These are phyloP conservation scores for Hoplodrina blanda DNA, from an alignment of 2,888 invertebrate species.

Conservation along the genomic window DNA sequence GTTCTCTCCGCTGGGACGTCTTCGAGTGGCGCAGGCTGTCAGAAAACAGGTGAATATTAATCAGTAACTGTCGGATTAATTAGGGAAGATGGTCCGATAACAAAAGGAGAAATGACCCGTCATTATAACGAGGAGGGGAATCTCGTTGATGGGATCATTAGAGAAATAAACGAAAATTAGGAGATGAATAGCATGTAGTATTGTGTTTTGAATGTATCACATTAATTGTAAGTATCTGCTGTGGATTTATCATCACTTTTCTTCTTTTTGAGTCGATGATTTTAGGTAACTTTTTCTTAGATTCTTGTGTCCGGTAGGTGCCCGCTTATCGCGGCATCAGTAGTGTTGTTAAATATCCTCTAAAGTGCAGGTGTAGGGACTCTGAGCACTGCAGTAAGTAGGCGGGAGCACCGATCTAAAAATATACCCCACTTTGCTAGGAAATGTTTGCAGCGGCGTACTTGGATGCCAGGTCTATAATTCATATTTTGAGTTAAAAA, in stretches of 20 bases:
- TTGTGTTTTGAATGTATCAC: background rate
- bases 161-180: background rate
- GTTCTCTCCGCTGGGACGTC: slow-evolving; percentile 88
- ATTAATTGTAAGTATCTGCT: background rate
- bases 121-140: background rate
- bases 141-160: slow-evolving; percentile 17
- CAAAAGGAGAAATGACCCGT: slow-evolving; percentile 19
- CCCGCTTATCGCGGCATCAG: no score
- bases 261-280: background rate
- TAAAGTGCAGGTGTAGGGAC: no score
- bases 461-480: no score
- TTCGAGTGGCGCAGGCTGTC: slow-evolving; percentile 89
- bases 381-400: no score
- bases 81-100: slow-evolving; percentile 5
- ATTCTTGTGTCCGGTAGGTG: no score
- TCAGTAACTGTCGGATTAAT: slow-evolving; percentile 39
- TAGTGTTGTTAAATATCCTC: no score
- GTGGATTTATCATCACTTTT: background rate
- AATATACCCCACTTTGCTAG: no score
- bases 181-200: background rate
- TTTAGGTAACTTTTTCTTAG: no score
- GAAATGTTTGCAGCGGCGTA: no score
- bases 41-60: slow-evolving; percentile 84
- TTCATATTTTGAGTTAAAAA: no score
- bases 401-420: no score